Evolutionary conservation across 2,797 vertebrate genomes (phyloP), one percentile per base, ranked within the genome.

Genomic region (Sitta carolinensis): DNA sequence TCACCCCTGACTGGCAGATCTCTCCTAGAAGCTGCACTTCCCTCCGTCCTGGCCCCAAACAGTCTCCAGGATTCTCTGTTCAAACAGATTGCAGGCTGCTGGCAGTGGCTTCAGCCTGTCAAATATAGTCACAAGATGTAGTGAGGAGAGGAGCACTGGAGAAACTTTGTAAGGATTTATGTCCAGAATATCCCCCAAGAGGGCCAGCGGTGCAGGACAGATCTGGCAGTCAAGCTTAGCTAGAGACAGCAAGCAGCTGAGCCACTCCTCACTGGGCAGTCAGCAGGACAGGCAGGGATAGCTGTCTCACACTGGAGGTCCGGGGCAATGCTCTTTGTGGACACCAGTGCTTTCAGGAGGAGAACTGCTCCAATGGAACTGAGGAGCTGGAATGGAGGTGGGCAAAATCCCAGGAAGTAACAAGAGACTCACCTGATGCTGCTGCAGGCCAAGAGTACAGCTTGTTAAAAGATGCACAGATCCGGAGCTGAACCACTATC

Each of bases 171-270:
- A 32, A 90, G 51, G 29, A 40, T 54, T 79, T 75, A 50, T 48
- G 42, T n/a, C 27, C 45, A 48, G n/a, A 73, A 30, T 3, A 4
- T 36, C 9, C 13, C 30, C n/a, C 23, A 45, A 4, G 26, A 43
- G 16, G 22, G 21, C 17, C 26, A 62, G 40, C 0, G 0, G 15
- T 27, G 13, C 32, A n/a, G 19, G 63, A 63, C n/a, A 78, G 66
- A 81, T 11, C 29, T 74, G 52, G 15, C 48, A 64, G 38, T 38
- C 32, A 61, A 30, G 47, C 32, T 76, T n/a, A 9, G 16, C 16
- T 6, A 0, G n/a, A 52, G 29, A 52, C 3, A 82, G 47, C 36
- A 50, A 42, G 43, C 23, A 58, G 45, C 62, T 68, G 72, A 93
- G 19, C 47, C 11, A 21, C n/a, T 47, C 34, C 64, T 83, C 15